Evolutionary conservation across 2,888 invertebrate genomes (phyloP), one percentile per base, ranked within the genome.

Genomic region (Leptopterna dolabrata): DNA sequence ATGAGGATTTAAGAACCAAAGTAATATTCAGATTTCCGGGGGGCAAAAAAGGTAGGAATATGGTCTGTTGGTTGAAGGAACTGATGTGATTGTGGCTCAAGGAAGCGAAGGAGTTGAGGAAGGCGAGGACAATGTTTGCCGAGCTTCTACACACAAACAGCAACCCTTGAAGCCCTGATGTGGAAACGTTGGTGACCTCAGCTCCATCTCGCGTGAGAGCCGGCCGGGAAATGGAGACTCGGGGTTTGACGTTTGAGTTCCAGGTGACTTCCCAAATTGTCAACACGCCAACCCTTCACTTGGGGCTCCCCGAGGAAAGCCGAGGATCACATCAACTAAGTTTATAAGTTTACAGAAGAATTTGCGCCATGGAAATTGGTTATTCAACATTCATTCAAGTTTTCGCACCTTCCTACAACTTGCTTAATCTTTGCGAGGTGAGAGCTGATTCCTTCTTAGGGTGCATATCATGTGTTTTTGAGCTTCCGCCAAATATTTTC

Each of bases 1-100:
- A 73, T 73, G 73, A 73, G 73, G 73, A 16, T 29, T 9, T 14
- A 73, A 73, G 41, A 73, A 11, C 63, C 63, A 27, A 63, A 73
- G 41, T 14, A 41, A 41, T 73, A 73, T 73, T 73, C 73, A 73
- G 36, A 73, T 73, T 16, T 36, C 73, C 73, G 29, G 1, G 73
- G 73, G 36, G 4, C n/a, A 29, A 19, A 36, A 73, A 30, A 73
- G 30, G 73, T 36, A 30, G 70, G n/a, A 14, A 19, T 30, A 19
- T 30, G 73, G 16, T 36, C n/a, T 36, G 14, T 29, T 14, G 73
- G 73, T 16, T 36, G 73, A 36, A 36, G 55, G 81, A 81, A 81
- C 81, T 81, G 51, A 81, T 51, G 81, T 51, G 51, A 81, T 81
- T 81, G 81, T 51, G 81, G 81, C 29, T 19, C 78, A 45, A 27